phyloP scores from a whole-genome alignment of 2,888 invertebrate genomes.

The Harpagoxenus sublaevis region DNA sequence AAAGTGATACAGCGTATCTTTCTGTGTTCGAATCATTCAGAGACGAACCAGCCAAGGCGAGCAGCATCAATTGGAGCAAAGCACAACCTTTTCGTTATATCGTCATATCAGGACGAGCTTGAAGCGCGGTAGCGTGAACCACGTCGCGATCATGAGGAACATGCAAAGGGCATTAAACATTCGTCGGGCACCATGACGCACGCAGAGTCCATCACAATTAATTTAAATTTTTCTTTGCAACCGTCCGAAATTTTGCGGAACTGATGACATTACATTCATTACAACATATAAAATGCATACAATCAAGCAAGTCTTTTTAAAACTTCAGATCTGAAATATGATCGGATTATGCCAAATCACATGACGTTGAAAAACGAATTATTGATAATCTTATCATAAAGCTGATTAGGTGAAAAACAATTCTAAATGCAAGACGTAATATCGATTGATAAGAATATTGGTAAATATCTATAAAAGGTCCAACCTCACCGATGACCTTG shows the following conservation, averaged over 20 bases:
- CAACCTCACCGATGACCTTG: too few relatives aligned
- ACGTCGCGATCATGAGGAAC: constrained; percentile 78
- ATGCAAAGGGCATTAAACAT: constrained; percentile 77
- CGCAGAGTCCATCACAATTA: constrained; percentile 25
- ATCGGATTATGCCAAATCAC: background rate
- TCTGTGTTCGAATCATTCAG: constrained; percentile 71
- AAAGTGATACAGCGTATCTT: constrained; percentile 54
- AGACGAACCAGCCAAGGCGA: constrained; percentile 69
- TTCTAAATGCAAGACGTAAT: background rate
- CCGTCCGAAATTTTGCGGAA: background rate
- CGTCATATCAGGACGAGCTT: constrained; percentile 76
- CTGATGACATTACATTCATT: background rate
- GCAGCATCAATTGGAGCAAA: constrained; percentile 72
- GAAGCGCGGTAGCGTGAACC: constrained; percentile 76
- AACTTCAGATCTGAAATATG: constrained; percentile 11
- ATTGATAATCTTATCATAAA: background rate
- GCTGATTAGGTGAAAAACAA: background rate
- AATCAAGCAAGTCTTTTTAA: background rate
- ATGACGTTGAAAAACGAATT: background rate
- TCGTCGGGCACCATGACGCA: constrained; percentile 69
- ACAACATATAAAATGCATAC: background rate
- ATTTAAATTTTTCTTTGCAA: constrained; percentile 30
- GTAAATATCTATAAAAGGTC: too few relatives aligned
- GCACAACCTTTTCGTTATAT: constrained; percentile 71
- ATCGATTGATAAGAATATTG: background rate